phyloP scores from a whole-genome alignment of 2,888 invertebrate genomes.

The Dioctria linearis region DNA sequence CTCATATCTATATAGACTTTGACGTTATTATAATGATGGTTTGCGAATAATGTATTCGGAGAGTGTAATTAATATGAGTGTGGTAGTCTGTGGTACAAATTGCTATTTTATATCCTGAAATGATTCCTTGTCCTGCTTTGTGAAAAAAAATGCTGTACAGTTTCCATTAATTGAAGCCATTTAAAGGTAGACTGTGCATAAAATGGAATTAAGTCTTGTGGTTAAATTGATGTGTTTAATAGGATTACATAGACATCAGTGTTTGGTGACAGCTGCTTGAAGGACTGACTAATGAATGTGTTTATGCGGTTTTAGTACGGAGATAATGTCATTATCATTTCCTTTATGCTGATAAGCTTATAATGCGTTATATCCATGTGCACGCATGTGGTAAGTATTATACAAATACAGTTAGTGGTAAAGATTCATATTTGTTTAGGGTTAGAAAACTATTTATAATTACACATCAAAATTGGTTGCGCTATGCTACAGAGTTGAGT shows the following conservation, averaged over 20 bases:
- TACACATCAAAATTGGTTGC: no score
- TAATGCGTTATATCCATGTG: no score
- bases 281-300: not conserved
- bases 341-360: no score
- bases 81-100: not conserved
- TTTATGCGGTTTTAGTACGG: no score
- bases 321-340: no score
- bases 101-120: not conserved
- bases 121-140: not conserved
- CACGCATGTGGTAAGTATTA: no score
- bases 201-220: not conserved
- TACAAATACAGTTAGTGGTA: no score
- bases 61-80: conserved; percentile 1
- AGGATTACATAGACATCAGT: not conserved
- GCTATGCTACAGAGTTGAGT: no score
- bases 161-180: not conserved
- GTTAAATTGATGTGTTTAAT: not conserved
- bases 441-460: no score
- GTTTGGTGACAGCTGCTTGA: not conserved
- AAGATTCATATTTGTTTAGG: no score
- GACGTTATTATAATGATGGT: not conserved
- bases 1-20: not conserved
- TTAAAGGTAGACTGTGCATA: not conserved
- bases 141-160: not conserved
- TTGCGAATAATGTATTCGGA: not conserved